Evolutionary conservation across 2,888 invertebrate genomes (phyloP).

Genomic region (Pachycephus smyrnensis): DNA sequence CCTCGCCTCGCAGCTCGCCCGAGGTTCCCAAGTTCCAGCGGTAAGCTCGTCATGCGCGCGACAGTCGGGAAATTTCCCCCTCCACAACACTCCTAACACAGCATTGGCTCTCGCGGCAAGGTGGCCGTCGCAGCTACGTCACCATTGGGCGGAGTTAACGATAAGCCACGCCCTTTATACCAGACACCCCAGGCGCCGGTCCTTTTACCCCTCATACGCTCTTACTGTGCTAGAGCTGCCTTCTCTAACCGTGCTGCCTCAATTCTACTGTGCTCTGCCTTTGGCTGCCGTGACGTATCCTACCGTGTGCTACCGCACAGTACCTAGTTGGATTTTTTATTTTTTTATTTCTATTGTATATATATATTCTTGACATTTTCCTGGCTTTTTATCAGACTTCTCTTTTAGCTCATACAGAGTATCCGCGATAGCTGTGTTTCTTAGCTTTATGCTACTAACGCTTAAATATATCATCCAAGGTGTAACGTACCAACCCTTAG

Average conservation of each 20-base stretch:
- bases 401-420: too few relatives aligned
- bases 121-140: slow-evolving; percentile 66
- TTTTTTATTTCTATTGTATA: not conserved
- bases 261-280: not conserved
- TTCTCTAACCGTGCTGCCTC: not conserved
- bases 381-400: not conserved
- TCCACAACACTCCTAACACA: slow-evolving; percentile 63
- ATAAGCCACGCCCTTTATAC: slow-evolving; percentile 47
- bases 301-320: not conserved
- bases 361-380: not conserved
- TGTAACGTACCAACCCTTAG: not conserved
- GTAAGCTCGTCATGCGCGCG: slow-evolving; percentile 59
- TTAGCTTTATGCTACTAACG: too few relatives aligned
- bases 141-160: slow-evolving; percentile 54
- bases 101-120: slow-evolving; percentile 58
- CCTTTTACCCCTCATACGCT: slow-evolving; percentile 67
- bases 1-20: slow-evolving; percentile 63
- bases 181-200: slow-evolving; percentile 48
- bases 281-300: not conserved
- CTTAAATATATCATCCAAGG: not conserved
- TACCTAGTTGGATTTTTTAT: not conserved
- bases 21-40: slow-evolving; percentile 59
- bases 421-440: too few relatives aligned
- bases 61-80: slow-evolving; percentile 52
- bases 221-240: slow-evolving; percentile 37